A percentile compares a stretch with the other conserved stretches of the same genome.
Evolutionary conservation across 2,797 vertebrate genomes (phyloP).

Genomic region (Xenentodon cancila): DNA sequence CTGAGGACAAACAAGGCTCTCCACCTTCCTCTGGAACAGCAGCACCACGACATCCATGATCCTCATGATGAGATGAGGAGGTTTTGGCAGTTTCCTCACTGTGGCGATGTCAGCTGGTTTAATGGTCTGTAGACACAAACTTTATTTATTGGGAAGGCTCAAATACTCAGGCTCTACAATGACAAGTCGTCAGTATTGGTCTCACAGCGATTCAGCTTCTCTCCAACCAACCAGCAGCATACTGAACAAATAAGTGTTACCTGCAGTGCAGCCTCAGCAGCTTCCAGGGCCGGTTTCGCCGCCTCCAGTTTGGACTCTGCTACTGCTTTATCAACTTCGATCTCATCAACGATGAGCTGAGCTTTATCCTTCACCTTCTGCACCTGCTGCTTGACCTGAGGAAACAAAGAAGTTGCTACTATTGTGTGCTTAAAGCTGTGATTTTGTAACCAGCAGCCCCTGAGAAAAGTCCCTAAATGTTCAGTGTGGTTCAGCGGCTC

Average conservation of each 20-base stretch:
- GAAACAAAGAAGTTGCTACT: too few relatives aligned
- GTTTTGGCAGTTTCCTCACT: conserved; percentile 87
- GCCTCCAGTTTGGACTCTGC: conserved; percentile 86
- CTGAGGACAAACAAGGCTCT: conserved; percentile 60
- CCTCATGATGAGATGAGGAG: conserved; percentile 89
- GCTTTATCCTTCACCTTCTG: conserved; percentile 88
- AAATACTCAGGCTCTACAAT: too few relatives aligned
- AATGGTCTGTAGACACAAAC: conserved; percentile 54
- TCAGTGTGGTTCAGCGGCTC: too few relatives aligned
- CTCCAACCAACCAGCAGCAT: background rate
- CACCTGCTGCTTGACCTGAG: conserved; percentile 83
- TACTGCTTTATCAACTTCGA: conserved; percentile 83
- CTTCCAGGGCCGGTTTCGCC: conserved; percentile 84
- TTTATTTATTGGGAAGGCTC: background rate
- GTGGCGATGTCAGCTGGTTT: conserved; percentile 84
- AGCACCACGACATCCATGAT: conserved; percentile 86
- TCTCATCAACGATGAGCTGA: conserved; percentile 86
- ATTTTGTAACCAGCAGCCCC: too few relatives aligned
- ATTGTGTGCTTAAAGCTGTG: too few relatives aligned
- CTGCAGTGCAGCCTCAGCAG: conserved; percentile 85
- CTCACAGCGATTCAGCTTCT: too few relatives aligned
- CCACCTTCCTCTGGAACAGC: conserved; percentile 85
- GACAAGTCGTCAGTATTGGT: too few relatives aligned
- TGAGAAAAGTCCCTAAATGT: too few relatives aligned
- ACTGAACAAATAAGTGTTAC: conserved; percentile 64